Evolutionary conservation across 2,113 vertebrate genomes (phyloP).

Genomic region (Pseudonaja textilis): DNA sequence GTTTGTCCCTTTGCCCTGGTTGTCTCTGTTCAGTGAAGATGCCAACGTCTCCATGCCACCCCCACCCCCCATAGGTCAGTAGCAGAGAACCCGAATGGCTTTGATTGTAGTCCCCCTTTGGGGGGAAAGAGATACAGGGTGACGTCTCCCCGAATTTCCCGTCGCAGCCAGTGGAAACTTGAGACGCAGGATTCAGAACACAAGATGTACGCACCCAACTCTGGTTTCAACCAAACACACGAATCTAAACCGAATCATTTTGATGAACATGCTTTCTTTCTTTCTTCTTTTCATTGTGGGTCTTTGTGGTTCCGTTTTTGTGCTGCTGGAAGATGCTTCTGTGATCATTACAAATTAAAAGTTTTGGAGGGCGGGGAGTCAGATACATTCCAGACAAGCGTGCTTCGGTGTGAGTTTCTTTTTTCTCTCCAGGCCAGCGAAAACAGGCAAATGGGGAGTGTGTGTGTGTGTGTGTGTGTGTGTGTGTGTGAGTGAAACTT

Average conservation of each 20-base stretch:
- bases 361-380: neutral
- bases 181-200: neutral
- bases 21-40: slow-evolving; percentile 5
- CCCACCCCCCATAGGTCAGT: neutral
- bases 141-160: accelerated
- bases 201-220: neutral
- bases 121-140: neutral
- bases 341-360: slow-evolving; percentile 7
- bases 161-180: neutral
- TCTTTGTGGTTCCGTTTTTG: neutral
- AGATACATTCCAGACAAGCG: neutral
- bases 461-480: too few species aligned
- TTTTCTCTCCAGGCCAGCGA: neutral
- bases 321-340: neutral
- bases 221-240: neutral
- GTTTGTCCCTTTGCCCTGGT: neutral
- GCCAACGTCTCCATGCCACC: neutral
- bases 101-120: neutral
- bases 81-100: neutral
- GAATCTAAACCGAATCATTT: neutral
- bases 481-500: too few species aligned
- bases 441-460: neutral
- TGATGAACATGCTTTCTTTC: neutral
- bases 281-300: neutral
- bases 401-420: neutral